Percentiles rank a stretch among this genome's conserved stretches.
These are phyloP conservation scores for Polypedilum pembai DNA, from an alignment of 1,140 invertebrate genomes.

Conservation along the genomic window DNA sequence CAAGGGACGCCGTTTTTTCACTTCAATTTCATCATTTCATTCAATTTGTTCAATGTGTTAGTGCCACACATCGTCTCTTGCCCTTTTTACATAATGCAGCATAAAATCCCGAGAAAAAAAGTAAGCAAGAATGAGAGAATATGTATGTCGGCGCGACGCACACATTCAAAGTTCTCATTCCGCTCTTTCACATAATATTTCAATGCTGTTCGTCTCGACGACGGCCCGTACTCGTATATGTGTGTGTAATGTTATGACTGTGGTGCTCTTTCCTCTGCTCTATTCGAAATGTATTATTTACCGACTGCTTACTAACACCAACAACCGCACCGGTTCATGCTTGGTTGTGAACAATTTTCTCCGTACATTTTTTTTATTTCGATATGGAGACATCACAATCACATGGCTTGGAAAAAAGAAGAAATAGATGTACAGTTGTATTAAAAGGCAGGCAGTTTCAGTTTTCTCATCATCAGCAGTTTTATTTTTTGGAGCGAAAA, in stretches of 20 bases:
- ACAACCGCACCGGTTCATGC: neutral
- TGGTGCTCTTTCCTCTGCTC: neutral
- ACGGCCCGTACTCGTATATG: neutral
- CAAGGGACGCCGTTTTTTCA: constrained; percentile 15
- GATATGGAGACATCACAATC: constrained; percentile 1
- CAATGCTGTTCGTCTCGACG: constrained; percentile 15
- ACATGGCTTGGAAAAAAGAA: constrained; percentile 9
- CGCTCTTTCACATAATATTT: neutral
- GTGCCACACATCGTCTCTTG: constrained; percentile 20
- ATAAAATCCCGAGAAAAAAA: constrained; percentile 23
- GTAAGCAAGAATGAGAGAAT: neutral
- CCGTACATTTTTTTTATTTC: neutral
- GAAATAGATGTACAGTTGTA: constrained; percentile 14
- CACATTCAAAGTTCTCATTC: neutral
- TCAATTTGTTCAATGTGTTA: neutral
- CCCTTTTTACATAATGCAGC: constrained; percentile 28
- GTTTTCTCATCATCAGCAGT: neutral
- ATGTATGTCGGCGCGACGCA: constrained; percentile 14
- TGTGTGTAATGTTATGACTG: neutral
- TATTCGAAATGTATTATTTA: neutral
- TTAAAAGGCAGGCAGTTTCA: constrained; percentile 9
- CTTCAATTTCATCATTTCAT: constrained; percentile 8
- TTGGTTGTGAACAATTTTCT: neutral
- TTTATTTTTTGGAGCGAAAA: constrained; percentile 25
- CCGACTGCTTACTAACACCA: neutral